Evolutionary conservation across 2,888 invertebrate genomes (phyloP), one percentile per base, ranked within the genome.

Genomic region (Aphelenchoides bicaudatus): DNA sequence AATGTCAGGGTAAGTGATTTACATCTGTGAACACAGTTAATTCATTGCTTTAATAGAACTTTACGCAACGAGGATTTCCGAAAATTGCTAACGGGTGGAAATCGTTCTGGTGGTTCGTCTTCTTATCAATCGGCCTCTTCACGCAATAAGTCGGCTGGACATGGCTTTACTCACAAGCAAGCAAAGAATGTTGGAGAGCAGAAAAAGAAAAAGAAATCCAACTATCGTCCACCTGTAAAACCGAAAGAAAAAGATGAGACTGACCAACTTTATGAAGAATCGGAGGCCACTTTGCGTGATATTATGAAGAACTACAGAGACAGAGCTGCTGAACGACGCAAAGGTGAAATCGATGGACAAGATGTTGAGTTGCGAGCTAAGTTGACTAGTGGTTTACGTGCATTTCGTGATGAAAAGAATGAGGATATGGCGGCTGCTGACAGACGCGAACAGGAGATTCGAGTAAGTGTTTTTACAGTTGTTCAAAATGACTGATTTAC

Each of bases 361-460:
- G 86, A 56, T 25, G 62, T 39, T 25, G 67, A 62, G 31, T 90
- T 91, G 78, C 88, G 90, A 16, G 77, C 81, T 0, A 88, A 90
- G 63, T 87, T 88, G 46, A 89, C 87, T 21, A 88, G 90, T 3
- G 89, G 88, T 30, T 90, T 90, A 77, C 81, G 92, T 74, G 94
- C 96, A 5, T 94, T 98, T 0, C 96, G 39, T 27, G 38, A 51
- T 28, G 52, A 34, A 8, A n/a, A n/a, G n/a, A 25, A 43, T n/a
- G 21, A 8, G 6, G 38, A 51, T 13, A 94, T 2, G 94, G 94
- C 0, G 19, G 58, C 49, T 1, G 53, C 30, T 31, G 63, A 94
- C 94, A 83, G 82, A 90, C 13, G 92, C 93, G 79, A 91, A 91
- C 91, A 65, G 86, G 78, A 80, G 74, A 43, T 61, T 39, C 56